phyloP scores from a whole-genome alignment of 2,113 vertebrate species.

The Tricholaema leucomelas region DNA sequence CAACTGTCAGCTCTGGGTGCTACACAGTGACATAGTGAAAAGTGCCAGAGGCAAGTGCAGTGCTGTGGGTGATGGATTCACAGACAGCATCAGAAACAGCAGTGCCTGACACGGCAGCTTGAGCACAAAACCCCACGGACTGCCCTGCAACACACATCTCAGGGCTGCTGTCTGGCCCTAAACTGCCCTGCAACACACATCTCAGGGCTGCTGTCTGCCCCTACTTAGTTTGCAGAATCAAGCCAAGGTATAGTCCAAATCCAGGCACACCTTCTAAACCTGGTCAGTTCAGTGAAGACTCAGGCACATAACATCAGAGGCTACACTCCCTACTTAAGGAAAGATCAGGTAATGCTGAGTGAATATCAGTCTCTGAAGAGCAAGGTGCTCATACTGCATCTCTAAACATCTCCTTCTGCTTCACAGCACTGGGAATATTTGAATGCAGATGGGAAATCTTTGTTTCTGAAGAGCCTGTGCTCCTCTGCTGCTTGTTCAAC shows the following conservation, averaged over 20 bases:
- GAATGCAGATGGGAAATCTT: constrained; percentile 13
- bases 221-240: neutral
- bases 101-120: neutral
- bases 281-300: neutral
- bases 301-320: neutral
- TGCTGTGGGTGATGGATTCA: neutral
- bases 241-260: neutral
- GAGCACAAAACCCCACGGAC: neutral
- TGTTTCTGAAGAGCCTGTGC: neutral
- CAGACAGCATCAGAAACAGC: neutral
- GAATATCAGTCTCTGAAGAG: neutral
- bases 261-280: neutral
- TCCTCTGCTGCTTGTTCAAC: neutral
- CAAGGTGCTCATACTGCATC: neutral
- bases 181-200: neutral
- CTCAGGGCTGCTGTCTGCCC: neutral
- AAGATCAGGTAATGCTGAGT: neutral
- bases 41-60: neutral
- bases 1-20: neutral
- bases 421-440: neutral
- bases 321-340: neutral
- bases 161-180: neutral
- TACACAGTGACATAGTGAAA: neutral
- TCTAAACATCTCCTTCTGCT: neutral
- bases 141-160: neutral